Conservation (phyloP, 2,888 invertebrate species). For the Andrena camellia region DNA sequence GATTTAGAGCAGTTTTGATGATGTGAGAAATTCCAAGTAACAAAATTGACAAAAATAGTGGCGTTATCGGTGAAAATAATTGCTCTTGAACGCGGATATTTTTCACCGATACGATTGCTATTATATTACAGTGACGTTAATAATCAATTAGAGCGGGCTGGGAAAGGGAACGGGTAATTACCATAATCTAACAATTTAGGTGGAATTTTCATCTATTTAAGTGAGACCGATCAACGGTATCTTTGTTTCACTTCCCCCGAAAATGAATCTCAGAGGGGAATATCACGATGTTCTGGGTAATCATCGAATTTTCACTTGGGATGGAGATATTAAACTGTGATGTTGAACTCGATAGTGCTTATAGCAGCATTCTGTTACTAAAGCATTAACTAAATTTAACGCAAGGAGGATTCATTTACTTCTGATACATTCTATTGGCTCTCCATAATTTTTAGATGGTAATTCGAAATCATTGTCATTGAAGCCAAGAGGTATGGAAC, state of each 20-base stretch:
- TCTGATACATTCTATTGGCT: too few species aligned
- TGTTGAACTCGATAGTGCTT: background rate
- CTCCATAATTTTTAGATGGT: too few species aligned
- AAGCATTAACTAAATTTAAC: background rate
- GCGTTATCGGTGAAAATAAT: too few species aligned
- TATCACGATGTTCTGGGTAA: background rate
- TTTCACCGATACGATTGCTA: background rate
- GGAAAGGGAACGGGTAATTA: slow-evolving; percentile 22
- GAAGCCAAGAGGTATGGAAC: too few species aligned
- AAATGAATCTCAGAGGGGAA: slow-evolving; percentile 18
- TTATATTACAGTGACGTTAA: slow-evolving; percentile 16
- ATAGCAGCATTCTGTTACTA: background rate
- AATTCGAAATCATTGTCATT: too few species aligned
- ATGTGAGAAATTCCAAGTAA: too few species aligned
- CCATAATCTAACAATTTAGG: slow-evolving; percentile 33
- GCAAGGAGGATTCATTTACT: background rate
- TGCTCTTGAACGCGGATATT: background rate
- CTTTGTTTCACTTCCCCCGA: slow-evolving; percentile 14
- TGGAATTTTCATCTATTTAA: slow-evolving; percentile 33
- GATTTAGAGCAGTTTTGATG: background rate
- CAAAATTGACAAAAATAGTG: too few species aligned
- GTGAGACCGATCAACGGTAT: background rate
- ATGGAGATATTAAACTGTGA: background rate
- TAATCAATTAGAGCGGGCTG: slow-evolving; percentile 15
- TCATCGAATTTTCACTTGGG: background rate